These are phyloP conservation scores for Panagrolaimus sp. DNA, from an alignment of 1,140 invertebrate species.

Conservation along the genomic window DNA sequence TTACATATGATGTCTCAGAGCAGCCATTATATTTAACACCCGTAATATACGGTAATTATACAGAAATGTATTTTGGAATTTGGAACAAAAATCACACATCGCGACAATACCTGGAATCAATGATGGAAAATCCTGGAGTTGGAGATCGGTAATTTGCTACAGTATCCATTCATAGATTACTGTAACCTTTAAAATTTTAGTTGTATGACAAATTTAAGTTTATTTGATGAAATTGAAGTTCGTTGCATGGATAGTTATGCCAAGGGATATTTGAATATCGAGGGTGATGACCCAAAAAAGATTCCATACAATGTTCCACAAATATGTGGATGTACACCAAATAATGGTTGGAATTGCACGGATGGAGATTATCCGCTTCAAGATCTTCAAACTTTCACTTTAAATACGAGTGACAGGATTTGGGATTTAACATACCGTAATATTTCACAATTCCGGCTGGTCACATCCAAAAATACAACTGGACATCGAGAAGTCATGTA, in stretches of 20 bases:
- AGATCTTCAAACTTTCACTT: slow-evolving; percentile 47
- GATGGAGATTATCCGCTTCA: slow-evolving; percentile 57
- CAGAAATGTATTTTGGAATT: slow-evolving; percentile 37
- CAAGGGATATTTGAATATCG: slow-evolving; percentile 37
- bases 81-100: slow-evolving; percentile 30
- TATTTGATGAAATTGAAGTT: slow-evolving; percentile 30
- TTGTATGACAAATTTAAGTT: slow-evolving; percentile 5
- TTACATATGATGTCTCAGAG: slow-evolving; percentile 6
- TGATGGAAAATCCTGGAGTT: not conserved
- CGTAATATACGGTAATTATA: slow-evolving; percentile 61
- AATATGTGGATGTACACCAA: slow-evolving; percentile 59
- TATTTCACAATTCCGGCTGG: slow-evolving; percentile 59
- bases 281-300: slow-evolving; percentile 1
- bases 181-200: too few species aligned
- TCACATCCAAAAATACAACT: slow-evolving; percentile 28
- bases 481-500: slow-evolving; percentile 16
- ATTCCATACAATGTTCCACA: slow-evolving; percentile 41
- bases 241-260: slow-evolving; percentile 28
- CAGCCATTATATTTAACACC: slow-evolving; percentile 55
- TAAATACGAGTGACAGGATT: slow-evolving; percentile 63
- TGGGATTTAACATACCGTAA: slow-evolving; percentile 64
- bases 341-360: slow-evolving; percentile 62
- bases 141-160: too few species aligned
- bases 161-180: too few species aligned
- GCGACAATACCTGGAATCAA: slow-evolving; percentile 42